These are phyloP conservation scores for Gila orcuttii DNA, from an alignment of 2,113 vertebrate genomes.

Conservation along the genomic window DNA sequence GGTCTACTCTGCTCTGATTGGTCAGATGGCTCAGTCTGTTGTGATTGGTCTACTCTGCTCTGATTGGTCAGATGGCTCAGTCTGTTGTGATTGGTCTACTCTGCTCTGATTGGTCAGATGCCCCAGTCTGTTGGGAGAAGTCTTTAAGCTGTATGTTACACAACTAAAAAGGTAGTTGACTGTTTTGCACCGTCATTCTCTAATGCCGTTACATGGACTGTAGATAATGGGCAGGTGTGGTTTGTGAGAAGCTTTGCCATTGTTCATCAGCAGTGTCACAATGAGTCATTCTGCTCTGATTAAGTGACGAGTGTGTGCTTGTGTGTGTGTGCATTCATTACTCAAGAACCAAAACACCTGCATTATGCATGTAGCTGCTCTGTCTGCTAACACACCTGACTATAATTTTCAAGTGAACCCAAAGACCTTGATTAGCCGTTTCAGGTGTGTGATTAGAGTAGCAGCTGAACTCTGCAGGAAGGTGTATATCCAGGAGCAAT, in stretches of 20 bases:
- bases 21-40: no score
- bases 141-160: neutral
- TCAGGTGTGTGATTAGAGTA: slow-evolving; percentile 24
- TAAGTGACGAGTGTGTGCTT: neutral
- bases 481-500: neutral
- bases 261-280: slow-evolving; percentile 15
- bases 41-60: no score
- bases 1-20: no score
- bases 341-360: neutral
- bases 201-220: neutral
- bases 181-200: slow-evolving; percentile 18
- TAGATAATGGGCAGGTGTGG: slow-evolving; percentile 20
- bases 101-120: no score
- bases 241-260: neutral
- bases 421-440: slow-evolving; percentile 1
- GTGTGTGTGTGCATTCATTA: slow-evolving; percentile 29
- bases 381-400: slow-evolving; percentile 5
- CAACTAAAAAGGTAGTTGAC: neutral
- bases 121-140: no score
- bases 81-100: no score
- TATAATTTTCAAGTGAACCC: slow-evolving; percentile 21
- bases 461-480: slow-evolving; percentile 4
- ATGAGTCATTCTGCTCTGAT: slow-evolving; percentile 42
- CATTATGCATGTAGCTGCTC: slow-evolving; percentile 5
- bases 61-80: no score